These are phyloP conservation scores for Emmelina monodactyla DNA, from an alignment of 2,888 invertebrate species.

Conservation along the genomic window DNA sequence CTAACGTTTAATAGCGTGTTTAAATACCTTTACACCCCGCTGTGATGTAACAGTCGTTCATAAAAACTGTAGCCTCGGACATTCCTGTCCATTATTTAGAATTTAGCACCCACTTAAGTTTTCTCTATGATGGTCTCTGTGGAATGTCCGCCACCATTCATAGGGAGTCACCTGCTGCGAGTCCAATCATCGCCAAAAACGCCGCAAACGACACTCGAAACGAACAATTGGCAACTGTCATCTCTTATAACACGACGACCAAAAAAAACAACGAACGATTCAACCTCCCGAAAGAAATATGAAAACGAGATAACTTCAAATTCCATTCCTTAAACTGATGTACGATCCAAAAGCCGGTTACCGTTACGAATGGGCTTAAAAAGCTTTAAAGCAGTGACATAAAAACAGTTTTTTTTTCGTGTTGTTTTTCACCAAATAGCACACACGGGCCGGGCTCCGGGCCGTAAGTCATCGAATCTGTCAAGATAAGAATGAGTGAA, in stretches of 20 bases:
- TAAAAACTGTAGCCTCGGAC: no score
- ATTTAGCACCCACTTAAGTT: no score
- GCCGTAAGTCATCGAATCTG: constrained; percentile 63
- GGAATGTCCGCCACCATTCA: no score
- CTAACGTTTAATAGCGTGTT: no score
- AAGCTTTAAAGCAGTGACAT: constrained; percentile 50
- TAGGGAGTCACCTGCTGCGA: constrained; percentile 19
- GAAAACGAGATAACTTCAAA: constrained; percentile 37
- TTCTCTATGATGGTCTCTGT: no score
- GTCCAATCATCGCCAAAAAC: constrained; percentile 25
- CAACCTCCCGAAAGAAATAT: neutral
- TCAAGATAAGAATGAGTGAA: constrained; percentile 64
- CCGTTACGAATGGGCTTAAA: constrained; percentile 62
- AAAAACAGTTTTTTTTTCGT: constrained; percentile 38
- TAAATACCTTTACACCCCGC: no score
- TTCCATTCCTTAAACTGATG: constrained; percentile 41
- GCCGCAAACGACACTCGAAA: constrained; percentile 11
- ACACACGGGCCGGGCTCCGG: constrained; percentile 42
- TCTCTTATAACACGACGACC: neutral
- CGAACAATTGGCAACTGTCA: neutral
- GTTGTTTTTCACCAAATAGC: constrained; percentile 52
- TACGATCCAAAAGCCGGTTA: constrained; percentile 48
- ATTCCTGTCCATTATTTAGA: no score
- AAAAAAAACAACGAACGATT: no score
- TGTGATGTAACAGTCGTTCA: no score